Percentiles rank a stretch among this genome's conserved stretches.
Evolutionary conservation across 2,888 invertebrate species (phyloP).

Genomic region (Ceramica pisi): DNA sequence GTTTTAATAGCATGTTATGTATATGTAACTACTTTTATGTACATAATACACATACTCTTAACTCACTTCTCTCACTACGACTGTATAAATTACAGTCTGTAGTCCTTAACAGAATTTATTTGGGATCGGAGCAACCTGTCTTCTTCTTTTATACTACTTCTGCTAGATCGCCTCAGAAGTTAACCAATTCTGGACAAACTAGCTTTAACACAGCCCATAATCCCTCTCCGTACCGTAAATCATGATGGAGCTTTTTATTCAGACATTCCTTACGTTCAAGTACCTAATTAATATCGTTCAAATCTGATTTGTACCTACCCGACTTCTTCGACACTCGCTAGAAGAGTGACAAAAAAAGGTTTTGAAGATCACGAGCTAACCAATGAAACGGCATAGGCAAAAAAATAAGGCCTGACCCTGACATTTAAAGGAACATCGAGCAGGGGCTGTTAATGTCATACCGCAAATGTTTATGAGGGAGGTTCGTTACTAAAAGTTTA

Average conservation of each 20-base stretch:
- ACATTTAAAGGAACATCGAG: slow-evolving; percentile 25
- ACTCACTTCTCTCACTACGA: too few relatives aligned
- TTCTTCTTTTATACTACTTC: too few relatives aligned
- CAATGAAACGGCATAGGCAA: background rate
- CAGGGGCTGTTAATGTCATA: slow-evolving; percentile 50
- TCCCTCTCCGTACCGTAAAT: background rate
- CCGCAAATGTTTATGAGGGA: slow-evolving; percentile 19
- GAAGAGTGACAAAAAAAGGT: background rate
- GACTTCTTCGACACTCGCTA: background rate
- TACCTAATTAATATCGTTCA: background rate
- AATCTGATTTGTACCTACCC: background rate
- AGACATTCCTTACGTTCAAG: background rate
- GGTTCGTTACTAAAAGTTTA: slow-evolving; percentile 1
- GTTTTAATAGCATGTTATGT: background rate
- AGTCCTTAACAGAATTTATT: background rate
- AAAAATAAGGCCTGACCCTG: slow-evolving; percentile 18
- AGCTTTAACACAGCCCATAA: background rate
- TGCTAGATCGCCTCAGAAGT: background rate
- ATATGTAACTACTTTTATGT: too few relatives aligned
- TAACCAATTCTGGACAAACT: background rate
- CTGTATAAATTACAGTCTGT: too few relatives aligned
- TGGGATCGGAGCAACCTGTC: background rate
- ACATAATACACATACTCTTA: too few relatives aligned
- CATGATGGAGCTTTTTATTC: slow-evolving; percentile 1
- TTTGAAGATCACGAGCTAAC: background rate